Conservation (phyloP, 1,140 invertebrate genomes). For the Zaprionus capensis region DNA sequence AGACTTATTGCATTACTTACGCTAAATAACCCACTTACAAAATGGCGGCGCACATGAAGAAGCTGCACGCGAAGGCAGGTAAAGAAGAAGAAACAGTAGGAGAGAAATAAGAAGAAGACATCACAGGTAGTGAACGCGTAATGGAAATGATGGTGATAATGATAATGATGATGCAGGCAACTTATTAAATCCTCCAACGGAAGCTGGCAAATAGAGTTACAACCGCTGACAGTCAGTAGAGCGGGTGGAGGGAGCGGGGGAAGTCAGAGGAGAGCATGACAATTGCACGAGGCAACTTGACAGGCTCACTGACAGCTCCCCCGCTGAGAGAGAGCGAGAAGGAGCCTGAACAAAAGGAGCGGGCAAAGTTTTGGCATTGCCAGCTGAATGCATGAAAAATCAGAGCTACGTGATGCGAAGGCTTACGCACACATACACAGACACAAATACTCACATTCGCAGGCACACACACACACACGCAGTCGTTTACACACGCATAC, state of each 20-base stretch:
- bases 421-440: constrained; percentile 20
- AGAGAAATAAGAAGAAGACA: not conserved
- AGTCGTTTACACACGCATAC: constrained; percentile 2
- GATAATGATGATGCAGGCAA: constrained; percentile 47
- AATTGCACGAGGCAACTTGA: constrained; percentile 48
- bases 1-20: constrained; percentile 82
- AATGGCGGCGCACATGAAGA: constrained; percentile 55
- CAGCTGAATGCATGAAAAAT: constrained; percentile 48
- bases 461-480: constrained; percentile 20
- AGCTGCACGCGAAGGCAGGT: constrained; percentile 18
- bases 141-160: constrained; percentile 59
- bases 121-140: constrained; percentile 7
- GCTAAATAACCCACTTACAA: constrained; percentile 81
- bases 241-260: not conserved
- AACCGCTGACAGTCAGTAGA: constrained; percentile 29
- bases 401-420: constrained; percentile 45
- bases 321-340: not conserved
- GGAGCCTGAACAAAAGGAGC: not conserved
- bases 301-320: constrained; percentile 39
- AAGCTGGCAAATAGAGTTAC: constrained; percentile 54
- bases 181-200: constrained; percentile 61
- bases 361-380: constrained; percentile 35
- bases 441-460: too few relatives aligned
- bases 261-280: constrained; percentile 4
- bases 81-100: not conserved